Conservation (phyloP, 2,797 vertebrate species). For the Falco biarmicus region DNA sequence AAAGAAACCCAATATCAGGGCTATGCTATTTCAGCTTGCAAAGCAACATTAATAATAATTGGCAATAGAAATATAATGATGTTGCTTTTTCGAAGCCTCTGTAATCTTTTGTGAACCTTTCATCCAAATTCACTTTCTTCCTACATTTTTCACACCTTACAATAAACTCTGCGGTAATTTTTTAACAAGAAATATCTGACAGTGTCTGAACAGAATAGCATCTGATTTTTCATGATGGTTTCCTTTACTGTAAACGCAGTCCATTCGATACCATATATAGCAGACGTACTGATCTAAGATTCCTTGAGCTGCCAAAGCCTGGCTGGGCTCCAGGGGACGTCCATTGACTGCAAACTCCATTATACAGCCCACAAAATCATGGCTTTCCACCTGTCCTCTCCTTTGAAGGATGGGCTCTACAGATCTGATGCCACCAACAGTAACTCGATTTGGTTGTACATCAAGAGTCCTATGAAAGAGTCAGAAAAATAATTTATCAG, state of each 20-base stretch:
- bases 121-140: not conserved
- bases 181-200: not conserved
- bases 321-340: conserved; percentile 95
- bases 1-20: not conserved
- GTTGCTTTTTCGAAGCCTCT: not conserved
- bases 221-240: not conserved
- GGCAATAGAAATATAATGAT: not conserved
- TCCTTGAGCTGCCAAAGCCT: conserved; percentile 90
- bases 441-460: conserved; percentile 93
- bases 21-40: not conserved
- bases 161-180: not conserved
- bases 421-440: conserved; percentile 92
- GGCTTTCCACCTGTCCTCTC: conserved; percentile 90
- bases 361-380: conserved; percentile 97
- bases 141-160: not conserved
- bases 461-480: conserved; percentile 88
- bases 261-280: conserved; percentile 28
- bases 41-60: not conserved
- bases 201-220: not conserved
- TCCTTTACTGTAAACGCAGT: not conserved
- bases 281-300: conserved; percentile 91
- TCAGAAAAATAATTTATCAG: not conserved
- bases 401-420: conserved; percentile 91
- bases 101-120: not conserved
- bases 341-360: conserved; percentile 99